Evolutionary conservation across 2,113 vertebrate species (phyloP), one percentile per base, ranked within the genome.

Genomic region (Dendrocopos noguchii): DNA sequence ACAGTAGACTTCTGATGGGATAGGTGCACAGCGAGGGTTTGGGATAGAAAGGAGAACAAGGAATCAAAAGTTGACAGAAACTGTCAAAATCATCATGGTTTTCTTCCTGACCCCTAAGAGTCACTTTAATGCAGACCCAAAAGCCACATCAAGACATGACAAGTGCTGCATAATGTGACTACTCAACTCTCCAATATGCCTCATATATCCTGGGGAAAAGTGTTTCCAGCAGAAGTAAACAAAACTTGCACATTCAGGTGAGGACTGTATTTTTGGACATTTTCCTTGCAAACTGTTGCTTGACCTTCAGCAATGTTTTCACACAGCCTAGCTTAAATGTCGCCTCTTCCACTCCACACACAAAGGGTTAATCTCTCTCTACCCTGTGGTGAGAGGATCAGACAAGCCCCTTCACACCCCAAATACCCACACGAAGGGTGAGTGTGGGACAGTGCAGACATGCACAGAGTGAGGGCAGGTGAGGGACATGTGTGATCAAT

Each of bases 361-460:
- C 15, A 63, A 44, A 74, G 53, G 3, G 7, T 11, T 56, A 15
- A 6, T 28, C 14, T 66, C 42, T 61, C 18, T 13, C 56, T 5
- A 31, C 7, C 4, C 33, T 2, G 1, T 28, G 33, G 8, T 2
- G 4, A 88, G 25, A 13, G 28, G 14, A 44, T 14, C 24, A 80
- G 33, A 67, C 6, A 71, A 78, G 10, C 4, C 5, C 50, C 34
- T 88, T 80, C 3, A 2, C 27, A 56, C 7, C 6, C 12, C 29
- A n/a, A 24, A 33, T 9, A 10, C 15, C 15, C 17, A 39, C 1
- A 5, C 1, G 5, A 18, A 0, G 2, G 8, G 2, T 4, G 10
- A 83, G 7, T 2, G 4, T 2, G 8, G 39, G 20, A 29, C 1
- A 5, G 22, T 5, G n/a, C 27, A 47, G 63, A 64, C 17, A 55